These are phyloP conservation scores for Kradibia gibbosae DNA, from an alignment of 1,140 invertebrate species.

Conservation along the genomic window DNA sequence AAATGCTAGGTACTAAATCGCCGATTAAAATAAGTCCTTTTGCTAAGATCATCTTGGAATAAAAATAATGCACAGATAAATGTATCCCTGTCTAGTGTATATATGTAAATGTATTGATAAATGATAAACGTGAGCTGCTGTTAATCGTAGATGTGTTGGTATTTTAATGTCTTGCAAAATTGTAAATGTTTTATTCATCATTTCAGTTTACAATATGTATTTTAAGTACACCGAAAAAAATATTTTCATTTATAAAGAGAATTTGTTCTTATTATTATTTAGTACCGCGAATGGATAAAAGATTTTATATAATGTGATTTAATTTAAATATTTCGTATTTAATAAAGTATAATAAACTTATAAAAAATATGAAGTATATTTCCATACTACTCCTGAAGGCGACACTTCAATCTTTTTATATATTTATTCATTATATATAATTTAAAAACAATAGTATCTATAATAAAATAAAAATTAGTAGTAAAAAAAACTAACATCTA, in stretches of 20 bases:
- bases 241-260: not conserved
- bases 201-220: not conserved
- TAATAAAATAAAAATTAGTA: no score
- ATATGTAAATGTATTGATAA: not conserved
- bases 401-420: no score
- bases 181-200: constrained; percentile 4
- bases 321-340: no score
- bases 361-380: no score
- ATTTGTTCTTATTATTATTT: not conserved
- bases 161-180: not conserved
- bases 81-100: not conserved
- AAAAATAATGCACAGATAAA: constrained; percentile 9
- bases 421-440: no score
- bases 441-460: no score
- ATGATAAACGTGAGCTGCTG: not conserved
- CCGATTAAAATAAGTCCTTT: constrained; percentile 39
- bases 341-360: no score
- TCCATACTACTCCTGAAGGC: no score
- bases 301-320: no score
- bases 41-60: constrained; percentile 42
- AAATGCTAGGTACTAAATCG: constrained; percentile 27
- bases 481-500: no score
- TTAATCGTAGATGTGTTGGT: not conserved
- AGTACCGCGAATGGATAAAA: not conserved
- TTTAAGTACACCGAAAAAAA: not conserved